These are phyloP conservation scores for Callopanchax toddi DNA, from an alignment of 2,113 vertebrate genomes.

Conservation along the genomic window DNA sequence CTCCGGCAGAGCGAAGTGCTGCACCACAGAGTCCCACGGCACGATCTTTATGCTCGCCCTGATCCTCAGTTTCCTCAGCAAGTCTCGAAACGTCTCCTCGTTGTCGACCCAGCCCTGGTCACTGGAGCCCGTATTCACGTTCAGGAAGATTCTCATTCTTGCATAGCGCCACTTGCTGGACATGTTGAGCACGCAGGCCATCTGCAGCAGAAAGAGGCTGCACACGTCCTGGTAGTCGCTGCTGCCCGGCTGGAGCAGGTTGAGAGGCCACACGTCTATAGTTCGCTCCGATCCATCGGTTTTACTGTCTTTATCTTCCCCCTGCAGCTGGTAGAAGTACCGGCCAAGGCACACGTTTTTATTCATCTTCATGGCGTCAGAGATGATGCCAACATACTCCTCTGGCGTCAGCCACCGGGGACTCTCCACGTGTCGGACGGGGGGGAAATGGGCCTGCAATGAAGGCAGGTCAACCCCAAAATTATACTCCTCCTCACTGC, in stretches of 20 bases:
- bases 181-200: constrained; percentile 94
- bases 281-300: constrained; percentile 65
- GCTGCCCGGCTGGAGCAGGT: constrained; percentile 83
- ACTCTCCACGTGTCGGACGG: constrained; percentile 82
- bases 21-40: constrained; percentile 84
- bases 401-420: constrained; percentile 81
- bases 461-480: constrained; percentile 86
- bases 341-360: constrained; percentile 90
- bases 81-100: constrained; percentile 85
- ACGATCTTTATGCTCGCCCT: constrained; percentile 87
- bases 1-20: constrained; percentile 50
- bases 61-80: constrained; percentile 87
- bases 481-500: constrained; percentile 74
- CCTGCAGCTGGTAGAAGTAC: constrained; percentile 80
- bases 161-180: constrained; percentile 87
- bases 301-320: constrained; percentile 66
- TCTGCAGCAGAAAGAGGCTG: constrained; percentile 91
- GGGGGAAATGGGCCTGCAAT: constrained; percentile 87
- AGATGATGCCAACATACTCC: constrained; percentile 89
- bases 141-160: constrained; percentile 89
- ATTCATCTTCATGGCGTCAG: constrained; percentile 90
- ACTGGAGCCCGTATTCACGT: constrained; percentile 80
- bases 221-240: constrained; percentile 85
- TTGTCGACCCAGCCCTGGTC: constrained; percentile 84
- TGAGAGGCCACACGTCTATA: constrained; percentile 91